Base-by-base conservation (phyloP, 2,888 invertebrate genomes). In the Neria commutata region DNA sequence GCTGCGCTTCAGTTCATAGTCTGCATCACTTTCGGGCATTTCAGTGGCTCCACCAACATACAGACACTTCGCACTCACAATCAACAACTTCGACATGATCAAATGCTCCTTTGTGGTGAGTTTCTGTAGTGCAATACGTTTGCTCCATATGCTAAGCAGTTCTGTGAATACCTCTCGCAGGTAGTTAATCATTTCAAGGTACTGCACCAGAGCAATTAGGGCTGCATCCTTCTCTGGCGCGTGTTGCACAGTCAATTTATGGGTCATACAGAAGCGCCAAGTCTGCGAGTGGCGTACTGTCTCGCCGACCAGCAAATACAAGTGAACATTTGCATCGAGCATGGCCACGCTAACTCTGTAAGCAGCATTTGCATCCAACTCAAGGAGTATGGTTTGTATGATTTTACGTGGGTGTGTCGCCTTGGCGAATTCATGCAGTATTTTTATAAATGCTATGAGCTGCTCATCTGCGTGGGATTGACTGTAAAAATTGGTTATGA, bases 51-150 rank as follows among this genome's bases (percentile, higher is more conserved):
- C 6, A 5, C 42, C 4, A 6, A 17, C 48, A 19, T 63, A 73
- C 4, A 85, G 75, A 66, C 84, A 85, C 66, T 85, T 86, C 0
- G 86, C 80, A 0, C 86, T 81, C 16, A 87, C 69, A 14, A 92
- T 77, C 0, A 92, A 83, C 24, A 89, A 71, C 75, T 90, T 88
- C 0, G 90, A 87, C 2, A 91, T 82, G 64, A 87, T 89, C 64
- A 90, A 81, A 69, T 91, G 91, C 65, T 92, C 91, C 34, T 87
- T 86, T 8, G 88, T 77, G 57, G 88, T 86, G 0, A 88, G 85
- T 16, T 88, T 87, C 52, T 86, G 85, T 10, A 88, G 76, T 0
- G 87, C 83, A 52, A 85, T 86, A 21, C 87, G 86, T 68, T 89
- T 88, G 0, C 88, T 83, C 93, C 93, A 94, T 14, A 88, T 83